These are phyloP conservation scores for Tachyglossus aculeatus DNA, from an alignment of 2,797 vertebrate species.

Conservation along the genomic window DNA sequence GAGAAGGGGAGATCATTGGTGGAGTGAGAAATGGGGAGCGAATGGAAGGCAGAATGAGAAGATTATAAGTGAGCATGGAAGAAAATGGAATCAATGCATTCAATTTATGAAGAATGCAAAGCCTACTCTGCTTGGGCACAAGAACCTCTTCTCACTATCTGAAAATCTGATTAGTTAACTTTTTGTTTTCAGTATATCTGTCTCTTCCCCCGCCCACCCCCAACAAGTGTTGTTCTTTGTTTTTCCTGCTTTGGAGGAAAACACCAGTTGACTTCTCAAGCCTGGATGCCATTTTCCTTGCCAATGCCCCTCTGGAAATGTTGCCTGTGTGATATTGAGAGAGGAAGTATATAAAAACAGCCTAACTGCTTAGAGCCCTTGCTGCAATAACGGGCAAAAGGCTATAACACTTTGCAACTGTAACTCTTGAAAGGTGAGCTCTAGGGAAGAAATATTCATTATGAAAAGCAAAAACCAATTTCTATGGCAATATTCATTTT, in stretches of 20 bases:
- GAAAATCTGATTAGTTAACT: constrained; percentile 60
- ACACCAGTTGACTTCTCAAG: constrained; percentile 50
- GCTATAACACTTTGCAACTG: constrained; percentile 34
- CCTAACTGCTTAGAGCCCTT: constrained; percentile 49
- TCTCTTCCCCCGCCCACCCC: constrained; percentile 18
- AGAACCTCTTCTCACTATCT: constrained; percentile 26
- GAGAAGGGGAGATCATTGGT: constrained; percentile 49
- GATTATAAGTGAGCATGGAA: constrained; percentile 56
- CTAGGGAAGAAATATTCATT: constrained; percentile 36
- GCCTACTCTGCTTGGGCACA: constrained; percentile 24
- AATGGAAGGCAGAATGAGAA: constrained; percentile 52
- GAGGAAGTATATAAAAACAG: constrained; percentile 37
- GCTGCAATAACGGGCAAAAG: constrained; percentile 38
- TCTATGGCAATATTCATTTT: constrained; percentile 52
- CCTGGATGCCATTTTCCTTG: constrained; percentile 12
- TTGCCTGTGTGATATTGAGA: constrained; percentile 31
- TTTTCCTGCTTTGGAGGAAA: constrained; percentile 45
- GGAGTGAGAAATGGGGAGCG: constrained; percentile 51
- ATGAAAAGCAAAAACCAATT: constrained; percentile 54
- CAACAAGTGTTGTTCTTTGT: constrained; percentile 47
- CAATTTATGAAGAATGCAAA: constrained; percentile 67
- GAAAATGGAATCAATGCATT: constrained; percentile 65
- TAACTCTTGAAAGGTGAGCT: constrained; percentile 39
- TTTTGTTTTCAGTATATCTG: constrained; percentile 52
- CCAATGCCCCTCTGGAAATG: constrained; percentile 33